Percentiles rank a stretch among this genome's conserved stretches.
These are phyloP conservation scores for Coptodon rendalli DNA, from an alignment of 2,113 vertebrate species.

Conservation along the genomic window DNA sequence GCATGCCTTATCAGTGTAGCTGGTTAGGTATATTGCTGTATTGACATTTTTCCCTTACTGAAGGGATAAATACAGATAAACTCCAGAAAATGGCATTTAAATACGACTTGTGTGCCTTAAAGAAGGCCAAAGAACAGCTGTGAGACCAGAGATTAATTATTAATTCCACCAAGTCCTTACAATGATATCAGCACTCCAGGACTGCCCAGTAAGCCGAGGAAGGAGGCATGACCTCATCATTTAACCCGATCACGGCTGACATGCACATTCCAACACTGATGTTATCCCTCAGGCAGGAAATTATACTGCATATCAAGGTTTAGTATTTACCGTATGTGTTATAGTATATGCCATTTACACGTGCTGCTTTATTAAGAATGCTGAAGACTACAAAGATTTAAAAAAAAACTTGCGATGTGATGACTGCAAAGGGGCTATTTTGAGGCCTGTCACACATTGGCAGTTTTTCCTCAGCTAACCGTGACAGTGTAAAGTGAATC, in stretches of 20 bases:
- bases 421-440: neutral
- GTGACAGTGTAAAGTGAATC: neutral
- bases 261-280: neutral
- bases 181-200: conserved; percentile 11
- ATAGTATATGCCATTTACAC: neutral
- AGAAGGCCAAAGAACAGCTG: conserved; percentile 11
- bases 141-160: conserved; percentile 49
- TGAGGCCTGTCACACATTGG: neutral
- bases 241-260: neutral
- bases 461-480: neutral
- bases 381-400: neutral
- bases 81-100: neutral
- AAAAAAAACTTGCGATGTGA: neutral
- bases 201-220: neutral
- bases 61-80: neutral
- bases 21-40: neutral
- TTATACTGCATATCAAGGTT: neutral
- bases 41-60: neutral
- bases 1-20: neutral
- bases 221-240: conserved; percentile 16
- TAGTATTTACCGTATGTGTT: neutral
- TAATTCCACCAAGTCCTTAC: conserved; percentile 33
- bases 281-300: neutral
- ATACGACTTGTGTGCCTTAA: neutral
- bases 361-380: neutral